Evolutionary conservation across 2,113 vertebrate species (phyloP).

Genomic region (Etheostoma cragini): DNA sequence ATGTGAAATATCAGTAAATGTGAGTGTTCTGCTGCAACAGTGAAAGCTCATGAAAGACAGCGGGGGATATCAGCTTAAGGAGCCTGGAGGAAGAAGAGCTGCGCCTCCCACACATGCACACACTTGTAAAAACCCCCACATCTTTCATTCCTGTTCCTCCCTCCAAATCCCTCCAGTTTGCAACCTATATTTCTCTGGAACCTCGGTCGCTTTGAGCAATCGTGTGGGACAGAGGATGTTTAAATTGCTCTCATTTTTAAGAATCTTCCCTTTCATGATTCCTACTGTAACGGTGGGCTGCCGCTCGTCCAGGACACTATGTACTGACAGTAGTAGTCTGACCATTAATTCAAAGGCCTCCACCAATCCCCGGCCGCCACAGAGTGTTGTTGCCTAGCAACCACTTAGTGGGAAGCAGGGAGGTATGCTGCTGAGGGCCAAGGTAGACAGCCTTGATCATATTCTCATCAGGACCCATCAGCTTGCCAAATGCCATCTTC

Average conservation of each 20-base stretch:
- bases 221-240: constrained; percentile 16
- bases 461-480: constrained; percentile 65
- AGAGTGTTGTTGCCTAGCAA: constrained; percentile 90
- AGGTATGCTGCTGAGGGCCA: constrained; percentile 65
- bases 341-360: constrained; percentile 75
- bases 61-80: constrained; percentile 47
- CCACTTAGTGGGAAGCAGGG: constrained; percentile 76
- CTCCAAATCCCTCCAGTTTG: constrained; percentile 14
- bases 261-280: constrained; percentile 9
- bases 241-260: constrained; percentile 7
- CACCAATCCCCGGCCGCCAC: constrained; percentile 79
- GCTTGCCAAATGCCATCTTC: constrained; percentile 63
- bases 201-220: constrained; percentile 8
- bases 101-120: constrained; percentile 75
- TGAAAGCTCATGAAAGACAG: constrained; percentile 28
- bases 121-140: constrained; percentile 51
- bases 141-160: constrained; percentile 47
- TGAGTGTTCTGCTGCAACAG: constrained; percentile 35
- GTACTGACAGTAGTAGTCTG: constrained; percentile 76
- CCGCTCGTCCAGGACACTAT: constrained; percentile 59
- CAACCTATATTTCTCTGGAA: neutral
- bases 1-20: constrained; percentile 12
- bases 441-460: constrained; percentile 72
- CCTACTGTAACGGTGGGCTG: constrained; percentile 30
- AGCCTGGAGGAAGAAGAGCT: constrained; percentile 67